phyloP scores from a whole-genome alignment of 2,888 invertebrate species.

The Smittia sp. region DNA sequence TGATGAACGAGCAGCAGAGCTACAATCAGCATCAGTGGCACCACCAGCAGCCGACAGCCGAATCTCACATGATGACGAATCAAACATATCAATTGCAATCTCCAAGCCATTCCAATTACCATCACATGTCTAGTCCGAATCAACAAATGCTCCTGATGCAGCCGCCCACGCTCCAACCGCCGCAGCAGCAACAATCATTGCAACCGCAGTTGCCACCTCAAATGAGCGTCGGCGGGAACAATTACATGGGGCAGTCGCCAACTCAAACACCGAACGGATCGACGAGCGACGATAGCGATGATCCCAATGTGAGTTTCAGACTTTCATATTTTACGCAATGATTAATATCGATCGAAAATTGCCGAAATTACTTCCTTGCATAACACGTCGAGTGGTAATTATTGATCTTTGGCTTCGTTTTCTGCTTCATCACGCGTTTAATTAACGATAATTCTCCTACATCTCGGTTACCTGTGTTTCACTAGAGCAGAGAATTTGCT shows the following conservation, averaged over 20 bases:
- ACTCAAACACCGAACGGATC: conserved; percentile 63
- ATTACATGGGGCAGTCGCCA: conserved; percentile 53
- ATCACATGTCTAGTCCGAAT: conserved; percentile 29
- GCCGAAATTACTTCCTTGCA: neutral
- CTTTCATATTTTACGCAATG: conserved; percentile 13
- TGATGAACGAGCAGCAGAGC: conserved; percentile 54
- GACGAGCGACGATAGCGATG: conserved; percentile 82
- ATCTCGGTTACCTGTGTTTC: neutral
- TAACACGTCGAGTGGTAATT: neutral
- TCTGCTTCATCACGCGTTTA: conserved; percentile 3
- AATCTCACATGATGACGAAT: conserved; percentile 43
- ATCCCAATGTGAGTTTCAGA: conserved; percentile 33
- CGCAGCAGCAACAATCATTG: conserved; percentile 1
- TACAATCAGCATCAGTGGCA: conserved; percentile 54
- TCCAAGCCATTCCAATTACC: conserved; percentile 40
- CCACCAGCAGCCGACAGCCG: conserved; percentile 51
- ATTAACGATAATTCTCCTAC: neutral
- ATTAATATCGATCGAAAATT: neutral
- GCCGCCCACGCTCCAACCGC: conserved; percentile 49
- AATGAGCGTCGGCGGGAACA: neutral
- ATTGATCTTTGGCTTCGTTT: conserved; percentile 2
- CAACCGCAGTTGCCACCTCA: neutral
- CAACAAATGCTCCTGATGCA: conserved; percentile 56
- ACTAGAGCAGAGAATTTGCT: neutral
- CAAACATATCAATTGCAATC: conserved; percentile 32